phyloP scores from a whole-genome alignment of 2,113 vertebrate species.

The Microcebus lehilahytsara region DNA sequence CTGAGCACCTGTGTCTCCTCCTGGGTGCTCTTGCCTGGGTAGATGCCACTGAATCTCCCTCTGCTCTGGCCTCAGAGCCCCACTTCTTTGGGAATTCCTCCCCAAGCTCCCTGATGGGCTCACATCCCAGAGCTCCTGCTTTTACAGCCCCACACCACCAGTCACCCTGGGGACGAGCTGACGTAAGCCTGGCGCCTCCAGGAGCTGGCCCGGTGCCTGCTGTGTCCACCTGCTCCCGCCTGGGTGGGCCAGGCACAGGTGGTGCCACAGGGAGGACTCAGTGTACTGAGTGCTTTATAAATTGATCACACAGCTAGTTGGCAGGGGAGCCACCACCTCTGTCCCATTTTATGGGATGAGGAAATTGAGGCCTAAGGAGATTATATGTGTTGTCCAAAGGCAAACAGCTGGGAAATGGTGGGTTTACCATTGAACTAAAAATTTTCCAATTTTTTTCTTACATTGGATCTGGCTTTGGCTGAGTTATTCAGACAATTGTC shows the following conservation, averaged over 20 bases:
- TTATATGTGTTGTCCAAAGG: background rate
- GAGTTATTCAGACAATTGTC: background rate
- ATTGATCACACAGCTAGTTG: background rate
- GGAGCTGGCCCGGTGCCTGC: background rate
- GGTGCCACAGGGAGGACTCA: no score
- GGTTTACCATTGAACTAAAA: background rate
- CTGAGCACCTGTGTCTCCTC: rapidly evolving
- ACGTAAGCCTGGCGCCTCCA: background rate
- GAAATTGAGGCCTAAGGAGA: background rate
- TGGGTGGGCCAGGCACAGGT: background rate
- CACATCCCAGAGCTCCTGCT: background rate
- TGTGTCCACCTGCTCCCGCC: background rate
- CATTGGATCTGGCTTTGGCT: background rate
- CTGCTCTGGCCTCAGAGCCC: background rate
- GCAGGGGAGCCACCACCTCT: rapidly evolving
- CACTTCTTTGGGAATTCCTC: background rate
- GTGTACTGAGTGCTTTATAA: rapidly evolving
- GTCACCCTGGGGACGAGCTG: rapidly evolving
- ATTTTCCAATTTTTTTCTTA: background rate
- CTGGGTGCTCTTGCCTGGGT: no score
- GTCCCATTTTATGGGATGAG: background rate
- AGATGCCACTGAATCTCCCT: background rate
- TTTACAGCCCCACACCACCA: rapidly evolving
- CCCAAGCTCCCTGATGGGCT: background rate
- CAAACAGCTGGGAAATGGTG: rapidly evolving